A percentile compares a stretch with the other conserved stretches of the same genome.
Evolutionary conservation across 2,797 vertebrate genomes (phyloP).

Genomic region (Peromyscus attwateri): DNA sequence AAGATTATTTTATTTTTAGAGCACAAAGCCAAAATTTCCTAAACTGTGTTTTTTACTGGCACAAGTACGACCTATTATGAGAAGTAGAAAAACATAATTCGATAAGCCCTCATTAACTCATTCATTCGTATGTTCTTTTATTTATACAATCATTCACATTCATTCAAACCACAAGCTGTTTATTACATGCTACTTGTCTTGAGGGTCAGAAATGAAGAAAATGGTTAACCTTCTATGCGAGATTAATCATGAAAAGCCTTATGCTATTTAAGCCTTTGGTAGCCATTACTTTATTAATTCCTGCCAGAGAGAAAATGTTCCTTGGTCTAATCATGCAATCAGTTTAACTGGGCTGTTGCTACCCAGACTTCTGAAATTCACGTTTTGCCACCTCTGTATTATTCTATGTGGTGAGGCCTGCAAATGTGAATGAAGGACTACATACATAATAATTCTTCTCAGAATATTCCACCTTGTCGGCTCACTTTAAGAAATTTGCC

Average conservation of each 20-base stretch:
- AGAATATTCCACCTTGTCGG: not conserved
- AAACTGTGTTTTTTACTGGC: not conserved
- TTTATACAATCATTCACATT: not conserved
- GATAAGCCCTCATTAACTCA: not conserved
- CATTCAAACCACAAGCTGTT: conserved; percentile 24
- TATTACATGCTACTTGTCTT: not conserved
- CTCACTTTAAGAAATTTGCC: conserved; percentile 33
- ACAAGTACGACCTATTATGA: conserved; percentile 34
- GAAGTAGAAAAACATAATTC: conserved; percentile 17
- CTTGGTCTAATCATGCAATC: not conserved
- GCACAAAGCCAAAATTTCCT: conserved; percentile 17
- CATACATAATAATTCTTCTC: not conserved
- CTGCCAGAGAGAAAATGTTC: conserved; percentile 16
- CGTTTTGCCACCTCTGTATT: not conserved
- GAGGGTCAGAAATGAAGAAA: not conserved
- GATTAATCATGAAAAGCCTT: not conserved
- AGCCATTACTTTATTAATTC: conserved; percentile 55
- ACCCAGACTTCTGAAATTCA: not conserved
- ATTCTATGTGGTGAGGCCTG: not conserved
- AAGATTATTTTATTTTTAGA: conserved; percentile 55
- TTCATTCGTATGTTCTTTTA: not conserved
- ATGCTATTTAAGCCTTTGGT: not conserved
- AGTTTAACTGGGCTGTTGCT: conserved; percentile 16
- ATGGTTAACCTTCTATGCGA: not conserved
- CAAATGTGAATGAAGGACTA: conserved; percentile 1